Base-by-base conservation (phyloP, 2,888 invertebrate genomes). In the Hylaea fasciaria region DNA sequence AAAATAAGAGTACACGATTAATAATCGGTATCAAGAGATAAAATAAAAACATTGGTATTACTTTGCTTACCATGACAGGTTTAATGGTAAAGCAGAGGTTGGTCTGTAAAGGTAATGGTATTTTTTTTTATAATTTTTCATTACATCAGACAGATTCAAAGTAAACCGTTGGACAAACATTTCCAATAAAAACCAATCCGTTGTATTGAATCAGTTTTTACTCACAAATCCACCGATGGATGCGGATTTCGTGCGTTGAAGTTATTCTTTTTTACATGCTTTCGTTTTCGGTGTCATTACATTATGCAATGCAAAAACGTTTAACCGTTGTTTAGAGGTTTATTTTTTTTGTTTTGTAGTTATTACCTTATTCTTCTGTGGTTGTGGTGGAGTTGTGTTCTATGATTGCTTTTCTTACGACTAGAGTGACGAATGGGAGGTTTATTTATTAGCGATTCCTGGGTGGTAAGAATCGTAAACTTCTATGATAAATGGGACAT, bases 221-320 rank as follows among this genome's bases (percentile, higher is more conserved):
- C 73, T 63, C 17, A 35, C 49, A 44, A 50, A 57, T 22, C 51
- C 52, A 52, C 56, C 47, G 61, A 47, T 55, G 52, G 14, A 69
- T 66, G 65, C 66, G 52, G 64, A 68, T 70, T 69, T 71, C 71
- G 68, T 76, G 71, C 68, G 65, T 59, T 53, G 47, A 64, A 62
- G 46, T 68, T 70, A 67, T 62, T 72, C 65, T 76, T 73, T 71
- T 70, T 68, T 65, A 61, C 56, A 65, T 73, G 71, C 78, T 81
- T 80, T 83, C 80, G 74, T 75, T 78, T 82, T 80, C 72, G 71
- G 57, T 65, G 65, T 67, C 65, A 73, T 83, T 82, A 80, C 65
- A 73, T 83, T 82, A 80, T 70, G 80, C 72, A 82, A 83, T 74
- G 61, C 56, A 71, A 71, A 76, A 76, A 76, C 72, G 69, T 69